Conservation (phyloP, 2,797 vertebrate genomes). For the Liparis tanakae region DNA sequence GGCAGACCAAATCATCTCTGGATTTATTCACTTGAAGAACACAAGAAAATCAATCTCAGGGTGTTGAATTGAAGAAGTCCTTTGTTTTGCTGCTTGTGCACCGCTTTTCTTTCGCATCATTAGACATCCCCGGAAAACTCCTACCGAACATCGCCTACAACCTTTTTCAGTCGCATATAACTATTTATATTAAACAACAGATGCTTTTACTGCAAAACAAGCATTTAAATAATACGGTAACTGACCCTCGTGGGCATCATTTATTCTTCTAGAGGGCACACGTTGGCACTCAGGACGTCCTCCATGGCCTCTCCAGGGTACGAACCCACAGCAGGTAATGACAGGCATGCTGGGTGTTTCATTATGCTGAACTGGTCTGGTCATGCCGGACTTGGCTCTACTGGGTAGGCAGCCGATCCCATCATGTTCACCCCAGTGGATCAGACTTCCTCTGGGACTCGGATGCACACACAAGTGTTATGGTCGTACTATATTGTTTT, state of each 20-base stretch:
- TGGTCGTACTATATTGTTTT: neutral
- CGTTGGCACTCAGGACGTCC: conserved; percentile 13
- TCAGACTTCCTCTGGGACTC: conserved; percentile 1
- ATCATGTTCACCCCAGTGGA: conserved; percentile 18
- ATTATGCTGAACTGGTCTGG: conserved; percentile 51
- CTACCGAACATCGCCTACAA: neutral
- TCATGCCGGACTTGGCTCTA: conserved; percentile 37
- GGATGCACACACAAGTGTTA: neutral
- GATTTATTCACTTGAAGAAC: conserved; percentile 5
- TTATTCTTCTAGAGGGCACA: conserved; percentile 7
- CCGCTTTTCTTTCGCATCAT: conserved; percentile 7
- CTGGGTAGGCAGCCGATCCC: neutral
- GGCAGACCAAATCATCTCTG: neutral
- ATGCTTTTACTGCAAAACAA: conserved; percentile 20
- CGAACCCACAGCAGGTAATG: conserved; percentile 51
- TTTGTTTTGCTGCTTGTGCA: neutral
- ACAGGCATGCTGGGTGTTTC: conserved; percentile 62
- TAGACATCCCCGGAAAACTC: neutral
- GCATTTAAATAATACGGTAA: conserved; percentile 1
- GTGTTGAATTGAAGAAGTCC: neutral
- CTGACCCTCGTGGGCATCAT: conserved; percentile 1
- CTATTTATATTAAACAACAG: conserved; percentile 17
- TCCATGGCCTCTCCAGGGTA: conserved; percentile 13
- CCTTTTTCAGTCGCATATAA: neutral
- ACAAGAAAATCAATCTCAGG: neutral